Base-by-base conservation (phyloP, 2,113 vertebrate genomes). In the Ascaphus truei region DNA sequence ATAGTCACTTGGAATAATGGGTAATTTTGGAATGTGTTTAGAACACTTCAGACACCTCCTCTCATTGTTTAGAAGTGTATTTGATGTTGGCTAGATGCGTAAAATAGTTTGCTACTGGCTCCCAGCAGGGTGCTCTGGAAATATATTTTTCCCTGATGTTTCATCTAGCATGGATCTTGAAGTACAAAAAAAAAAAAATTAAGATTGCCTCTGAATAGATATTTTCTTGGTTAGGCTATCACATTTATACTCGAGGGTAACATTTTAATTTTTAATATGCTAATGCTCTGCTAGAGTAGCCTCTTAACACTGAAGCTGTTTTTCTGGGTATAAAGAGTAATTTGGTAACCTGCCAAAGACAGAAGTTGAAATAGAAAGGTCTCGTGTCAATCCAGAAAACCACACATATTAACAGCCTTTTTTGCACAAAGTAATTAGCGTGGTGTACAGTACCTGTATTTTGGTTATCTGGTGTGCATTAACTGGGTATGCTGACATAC, bases 291-390 rank as follows among this genome's bases (percentile, higher is more conserved):
- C 6, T 75, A 29, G 71, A 56, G 45, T 76, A 71, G 63, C 48
- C 65, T 82, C 78, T 62, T 27, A 82, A 78, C 72, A 79, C 79
- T 78, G 68, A 75, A 83, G 27, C 30, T 79, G 50, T 82, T 81
- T 82, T 72, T 80, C 61, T 74, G 74, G 22, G 2, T 79, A 29
- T 39, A 79, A 82, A 74, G 71, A 68, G 76, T 77, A 51, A 37
- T 67, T 82, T 82, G 78, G 71, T 71, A 36, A 80, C 80, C 37
- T 81, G 66, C 77, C 79, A 84, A 77, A 74, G 69, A 22, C 5
- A 8, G 4, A 47, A 47, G 2, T 18, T 2, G 7, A 47, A 22
- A 20, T 18, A 47, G 10, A 47, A 22, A 20, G 20, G 43, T 79
- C 83, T 78, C 72, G 58, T 79, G 61, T 79, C 52, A 25, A 62